Evolutionary conservation across 2,888 invertebrate genomes (phyloP).

Genomic region (Drosophila nr. medialis): DNA sequence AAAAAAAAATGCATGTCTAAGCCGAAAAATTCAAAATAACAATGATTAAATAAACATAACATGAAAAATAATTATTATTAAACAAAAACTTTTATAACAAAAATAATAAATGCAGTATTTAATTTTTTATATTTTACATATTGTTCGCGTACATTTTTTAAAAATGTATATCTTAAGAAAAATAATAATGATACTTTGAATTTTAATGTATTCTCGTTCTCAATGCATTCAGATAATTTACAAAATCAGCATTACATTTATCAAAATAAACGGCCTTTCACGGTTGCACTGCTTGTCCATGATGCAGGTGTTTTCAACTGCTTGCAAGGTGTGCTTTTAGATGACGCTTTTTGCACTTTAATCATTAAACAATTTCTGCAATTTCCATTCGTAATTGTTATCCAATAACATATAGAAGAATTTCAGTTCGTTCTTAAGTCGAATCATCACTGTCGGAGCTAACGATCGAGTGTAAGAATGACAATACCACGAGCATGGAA

Average conservation of each 20-base stretch:
- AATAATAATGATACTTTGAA: neutral
- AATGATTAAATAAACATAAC: neutral
- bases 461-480: slow-evolving; percentile 43
- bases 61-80: neutral
- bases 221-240: neutral
- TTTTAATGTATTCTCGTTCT: neutral
- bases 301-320: neutral
- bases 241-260: neutral
- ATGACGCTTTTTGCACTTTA: neutral
- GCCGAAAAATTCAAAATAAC: neutral
- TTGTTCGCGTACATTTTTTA: neutral
- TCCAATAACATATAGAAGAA: too few species aligned
- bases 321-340: neutral
- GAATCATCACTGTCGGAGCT: slow-evolving; percentile 48
- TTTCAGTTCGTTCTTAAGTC: neutral
- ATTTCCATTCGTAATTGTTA: neutral
- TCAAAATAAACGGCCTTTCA: neutral
- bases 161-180: neutral
- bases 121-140: neutral
- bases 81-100: neutral
- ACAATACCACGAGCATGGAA: slow-evolving; percentile 46
- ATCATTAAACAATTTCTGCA: neutral
- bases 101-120: neutral
- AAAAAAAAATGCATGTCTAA: neutral
- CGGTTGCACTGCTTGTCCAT: neutral